These are phyloP conservation scores for Zaprionus inermis DNA, from an alignment of 1,140 invertebrate genomes.

Conservation along the genomic window DNA sequence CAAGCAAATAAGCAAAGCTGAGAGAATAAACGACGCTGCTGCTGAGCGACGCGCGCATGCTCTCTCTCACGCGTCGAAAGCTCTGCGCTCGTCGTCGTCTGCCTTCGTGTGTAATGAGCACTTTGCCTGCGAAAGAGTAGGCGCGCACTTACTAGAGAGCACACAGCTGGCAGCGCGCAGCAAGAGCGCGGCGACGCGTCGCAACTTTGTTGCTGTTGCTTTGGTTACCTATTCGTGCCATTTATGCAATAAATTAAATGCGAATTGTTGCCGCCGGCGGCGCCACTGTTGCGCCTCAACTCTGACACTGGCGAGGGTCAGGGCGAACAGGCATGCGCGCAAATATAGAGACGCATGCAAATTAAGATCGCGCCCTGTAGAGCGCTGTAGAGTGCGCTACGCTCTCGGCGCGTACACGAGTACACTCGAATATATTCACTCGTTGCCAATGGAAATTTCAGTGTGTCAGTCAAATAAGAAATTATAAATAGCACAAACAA, in stretches of 20 bases:
- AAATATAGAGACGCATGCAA: not conserved
- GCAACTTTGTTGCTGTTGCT: not conserved
- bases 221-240: not conserved
- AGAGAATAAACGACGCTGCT: slow-evolving; percentile 26
- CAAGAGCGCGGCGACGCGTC: no score
- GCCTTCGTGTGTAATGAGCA: not conserved
- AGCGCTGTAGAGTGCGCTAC: not conserved
- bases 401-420: not conserved
- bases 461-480: slow-evolving; percentile 66
- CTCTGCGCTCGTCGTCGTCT: slow-evolving; percentile 32
- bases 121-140: slow-evolving; percentile 45
- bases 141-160: slow-evolving; percentile 16
- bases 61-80: slow-evolving; percentile 35
- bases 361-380: not conserved
- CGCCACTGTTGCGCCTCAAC: slow-evolving; percentile 16
- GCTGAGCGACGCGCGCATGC: slow-evolving; percentile 51
- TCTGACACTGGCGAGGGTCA: slow-evolving; percentile 22
- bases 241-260: slow-evolving; percentile 69
- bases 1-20: slow-evolving; percentile 19
- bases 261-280: not conserved
- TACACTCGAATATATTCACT: slow-evolving; percentile 29
- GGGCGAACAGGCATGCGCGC: not conserved
- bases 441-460: slow-evolving; percentile 48
- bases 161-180: not conserved
- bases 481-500: slow-evolving; percentile 52